Base-by-base conservation (phyloP, 2,797 vertebrate genomes). In the Falco naumanni region DNA sequence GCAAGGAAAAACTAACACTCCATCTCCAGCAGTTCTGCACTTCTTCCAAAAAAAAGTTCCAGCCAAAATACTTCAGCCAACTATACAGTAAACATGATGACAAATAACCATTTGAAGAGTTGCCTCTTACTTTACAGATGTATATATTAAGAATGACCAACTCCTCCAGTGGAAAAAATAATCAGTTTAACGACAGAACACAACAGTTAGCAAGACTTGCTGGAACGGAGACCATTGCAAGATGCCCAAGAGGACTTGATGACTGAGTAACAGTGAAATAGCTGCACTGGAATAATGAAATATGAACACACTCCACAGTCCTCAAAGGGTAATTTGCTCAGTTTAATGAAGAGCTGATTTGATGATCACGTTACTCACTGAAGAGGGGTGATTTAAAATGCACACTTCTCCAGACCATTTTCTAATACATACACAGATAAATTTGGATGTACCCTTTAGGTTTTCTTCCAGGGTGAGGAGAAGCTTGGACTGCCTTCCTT, bases 91-190 rank as follows among this genome's bases (percentile, higher is more conserved):
- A 95, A 94, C 53, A 88, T 59, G 59, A 91, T 0, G n/a, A 79
- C 39, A 88, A 95, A 93, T 53, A 91, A 70, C 18, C 33, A 82
- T 54, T 53, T 87, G 45, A 91, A 56, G 24, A 82, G 11, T 33
- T 61, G 54, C 14, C 59, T 89, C 74, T 86, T 84, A 50, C 60
- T 94, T 90, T 87, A 93, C 56, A 90, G 83, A 75, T 51, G 25
- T 90, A 54, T 77, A 84, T 69, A 82, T 68, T 79, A 95, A 85
- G 74, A 94, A 91, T 1, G 5, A 90, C 54, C 1, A 5, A n/a
- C 37, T 89, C 24, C 15, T 57, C 33, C 88, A 87, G 25, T 70
- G 88, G 94, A 96, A 95, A 96, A 96, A 96, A 89, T 24, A 84
- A 77, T 87, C 64, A 79, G 45, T 71, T 92, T 85, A 90, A 61